Conservation (phyloP, 2,797 vertebrate species). For the Lagodon rhomboides region DNA sequence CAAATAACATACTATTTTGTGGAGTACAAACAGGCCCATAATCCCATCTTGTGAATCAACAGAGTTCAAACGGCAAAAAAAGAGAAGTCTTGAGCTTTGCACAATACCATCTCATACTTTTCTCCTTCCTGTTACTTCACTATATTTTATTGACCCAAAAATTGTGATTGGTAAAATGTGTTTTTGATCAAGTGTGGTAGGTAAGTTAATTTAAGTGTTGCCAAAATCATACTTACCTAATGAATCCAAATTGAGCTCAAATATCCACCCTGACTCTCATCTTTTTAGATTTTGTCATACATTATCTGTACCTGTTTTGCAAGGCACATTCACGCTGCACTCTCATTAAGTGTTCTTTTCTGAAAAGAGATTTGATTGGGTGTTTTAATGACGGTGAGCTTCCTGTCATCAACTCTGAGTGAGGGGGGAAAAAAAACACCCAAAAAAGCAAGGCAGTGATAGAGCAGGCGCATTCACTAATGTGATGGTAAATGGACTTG, state of each 20-base stretch:
- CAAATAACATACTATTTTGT: not conserved
- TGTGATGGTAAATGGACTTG: not conserved
- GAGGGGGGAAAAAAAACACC: not conserved
- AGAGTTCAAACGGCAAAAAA: not conserved
- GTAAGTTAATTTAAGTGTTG: not conserved
- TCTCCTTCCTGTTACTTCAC: not conserved
- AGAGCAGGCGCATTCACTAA: constrained; percentile 17
- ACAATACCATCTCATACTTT: not conserved
- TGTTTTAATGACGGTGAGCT: constrained; percentile 33
- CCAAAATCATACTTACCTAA: not conserved
- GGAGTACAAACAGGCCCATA: not conserved
- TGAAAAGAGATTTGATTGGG: constrained; percentile 27
- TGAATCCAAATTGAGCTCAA: not conserved
- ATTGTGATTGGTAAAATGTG: not conserved
- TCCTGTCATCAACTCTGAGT: constrained; percentile 27
- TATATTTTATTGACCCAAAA: constrained; percentile 1
- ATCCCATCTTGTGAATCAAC: not conserved
- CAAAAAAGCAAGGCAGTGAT: constrained; percentile 6
- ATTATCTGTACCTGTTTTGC: constrained; percentile 19
- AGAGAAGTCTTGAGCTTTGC: not conserved
- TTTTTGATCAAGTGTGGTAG: not conserved
- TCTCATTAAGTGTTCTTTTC: constrained; percentile 32
- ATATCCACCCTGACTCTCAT: not conserved
- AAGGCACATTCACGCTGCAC: constrained; percentile 6
- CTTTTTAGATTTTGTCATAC: not conserved